Conservation (phyloP, 2,888 invertebrate genomes). For the Bedellia somnulentella region DNA sequence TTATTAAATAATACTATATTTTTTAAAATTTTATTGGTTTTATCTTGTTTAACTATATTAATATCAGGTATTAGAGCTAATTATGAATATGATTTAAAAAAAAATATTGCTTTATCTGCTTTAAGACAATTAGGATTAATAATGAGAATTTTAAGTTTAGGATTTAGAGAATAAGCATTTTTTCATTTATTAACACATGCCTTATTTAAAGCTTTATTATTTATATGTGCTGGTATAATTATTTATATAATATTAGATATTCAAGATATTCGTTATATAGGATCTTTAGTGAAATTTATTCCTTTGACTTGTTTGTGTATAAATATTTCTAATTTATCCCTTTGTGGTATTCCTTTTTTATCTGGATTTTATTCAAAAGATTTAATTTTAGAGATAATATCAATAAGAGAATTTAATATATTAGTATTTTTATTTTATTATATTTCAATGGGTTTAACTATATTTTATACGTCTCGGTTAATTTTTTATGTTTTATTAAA, state of each 20-base stretch:
- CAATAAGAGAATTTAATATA: slow-evolving; percentile 53
- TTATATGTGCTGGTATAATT: slow-evolving; percentile 70
- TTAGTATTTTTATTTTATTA: slow-evolving; percentile 56
- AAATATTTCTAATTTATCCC: slow-evolving; percentile 60
- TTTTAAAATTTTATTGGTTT: slow-evolving; percentile 52
- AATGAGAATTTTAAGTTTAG: slow-evolving; percentile 65
- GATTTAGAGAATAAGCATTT: slow-evolving; percentile 59
- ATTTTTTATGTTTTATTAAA: slow-evolving; percentile 54
- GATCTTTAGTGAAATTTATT: slow-evolving; percentile 62
- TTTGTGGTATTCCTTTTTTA: slow-evolving; percentile 67
- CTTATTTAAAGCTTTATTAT: no score
- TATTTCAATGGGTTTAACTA: slow-evolving; percentile 61
- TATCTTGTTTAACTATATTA: slow-evolving; percentile 63
- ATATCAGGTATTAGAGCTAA: slow-evolving; percentile 61
- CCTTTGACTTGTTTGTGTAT: no score
- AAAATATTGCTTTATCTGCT: slow-evolving; percentile 77
- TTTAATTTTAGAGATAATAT: slow-evolving; percentile 61
- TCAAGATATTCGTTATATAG: no score
- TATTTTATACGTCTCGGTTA: slow-evolving; percentile 60
- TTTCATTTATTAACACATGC: no score
- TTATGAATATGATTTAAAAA: slow-evolving; percentile 73
- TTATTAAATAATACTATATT: slow-evolving; percentile 38
- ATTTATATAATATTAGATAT: slow-evolving; percentile 66
- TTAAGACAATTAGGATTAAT: slow-evolving; percentile 76
- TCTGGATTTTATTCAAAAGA: slow-evolving; percentile 68